Evolutionary conservation across 2,113 vertebrate species (phyloP).

Genomic region (Trogon surrucura): DNA sequence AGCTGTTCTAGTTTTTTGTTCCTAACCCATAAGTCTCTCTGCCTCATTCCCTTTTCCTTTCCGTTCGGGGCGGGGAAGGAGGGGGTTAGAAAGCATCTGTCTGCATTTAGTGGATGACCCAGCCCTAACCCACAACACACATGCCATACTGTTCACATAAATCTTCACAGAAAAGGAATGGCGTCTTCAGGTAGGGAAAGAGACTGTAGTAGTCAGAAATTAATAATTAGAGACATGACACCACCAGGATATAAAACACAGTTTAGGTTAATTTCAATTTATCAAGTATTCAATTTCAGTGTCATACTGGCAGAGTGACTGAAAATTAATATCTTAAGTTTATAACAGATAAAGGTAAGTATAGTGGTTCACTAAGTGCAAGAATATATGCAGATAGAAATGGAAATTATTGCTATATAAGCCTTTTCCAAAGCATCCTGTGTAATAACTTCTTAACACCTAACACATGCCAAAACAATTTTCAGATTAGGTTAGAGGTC

Average conservation of each 20-base stretch:
- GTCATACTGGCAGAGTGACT: neutral
- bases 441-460: neutral
- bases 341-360: neutral
- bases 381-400: neutral
- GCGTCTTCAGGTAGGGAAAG: neutral
- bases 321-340: neutral
- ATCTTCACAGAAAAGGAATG: neutral
- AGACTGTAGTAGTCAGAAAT: neutral
- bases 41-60: no score
- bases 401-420: neutral
- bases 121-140: no score
- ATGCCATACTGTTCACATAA: neutral
- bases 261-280: neutral
- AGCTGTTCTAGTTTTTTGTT: no score
- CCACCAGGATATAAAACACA: neutral
- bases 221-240: neutral
- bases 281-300: neutral
- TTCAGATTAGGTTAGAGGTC: neutral
- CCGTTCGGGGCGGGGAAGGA: no score
- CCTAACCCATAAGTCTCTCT: no score
- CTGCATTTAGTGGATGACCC: no score
- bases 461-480: neutral
- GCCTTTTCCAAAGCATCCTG: neutral
- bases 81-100: no score
- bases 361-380: neutral